A percentile compares a stretch with the other conserved stretches of the same genome.
Evolutionary conservation across 2,888 invertebrate species (phyloP).

Genomic region (Tryphoninae sp.): DNA sequence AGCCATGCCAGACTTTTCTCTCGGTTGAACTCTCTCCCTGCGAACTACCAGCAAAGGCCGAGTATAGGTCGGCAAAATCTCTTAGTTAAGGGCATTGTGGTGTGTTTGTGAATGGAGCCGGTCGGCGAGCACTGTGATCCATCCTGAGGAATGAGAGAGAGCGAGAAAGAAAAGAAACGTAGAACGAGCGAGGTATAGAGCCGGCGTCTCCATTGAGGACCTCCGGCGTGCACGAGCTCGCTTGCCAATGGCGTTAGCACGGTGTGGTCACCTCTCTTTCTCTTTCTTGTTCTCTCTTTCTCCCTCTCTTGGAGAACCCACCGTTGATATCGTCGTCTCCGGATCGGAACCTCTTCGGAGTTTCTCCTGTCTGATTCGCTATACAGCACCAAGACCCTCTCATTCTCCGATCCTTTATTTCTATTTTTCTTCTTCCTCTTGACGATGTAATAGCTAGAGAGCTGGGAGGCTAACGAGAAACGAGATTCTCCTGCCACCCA

Average conservation of each 20-base stretch:
- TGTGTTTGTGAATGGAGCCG: conserved; percentile 75
- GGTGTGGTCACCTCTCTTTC: conserved; percentile 65
- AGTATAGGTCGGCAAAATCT: conserved; percentile 71
- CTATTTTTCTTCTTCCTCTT: conserved; percentile 49
- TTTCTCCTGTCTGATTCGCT: conserved; percentile 61
- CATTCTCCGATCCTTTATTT: conserved; percentile 42
- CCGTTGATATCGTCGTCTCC: conserved; percentile 71
- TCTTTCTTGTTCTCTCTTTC: no score
- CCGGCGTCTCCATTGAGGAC: conserved; percentile 73
- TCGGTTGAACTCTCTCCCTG: conserved; percentile 51
- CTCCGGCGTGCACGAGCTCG: conserved; percentile 70
- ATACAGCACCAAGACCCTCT: conserved; percentile 38
- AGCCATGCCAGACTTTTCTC: conserved; percentile 66
- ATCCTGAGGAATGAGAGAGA: conserved; percentile 52
- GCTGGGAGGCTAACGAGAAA: conserved; percentile 75
- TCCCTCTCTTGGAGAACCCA: conserved; percentile 13
- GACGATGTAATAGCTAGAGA: conserved; percentile 67
- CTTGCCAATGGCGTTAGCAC: conserved; percentile 73
- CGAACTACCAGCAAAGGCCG: conserved; percentile 45
- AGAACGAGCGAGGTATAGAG: conserved; percentile 59
- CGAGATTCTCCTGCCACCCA: conserved; percentile 77
- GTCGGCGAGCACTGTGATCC: conserved; percentile 68
- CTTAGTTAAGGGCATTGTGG: conserved; percentile 76
- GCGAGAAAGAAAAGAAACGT: conserved; percentile 58
- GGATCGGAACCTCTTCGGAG: conserved; percentile 70